These are phyloP conservation scores for Phaetusa simplex DNA, from an alignment of 2,113 vertebrate species.

Conservation along the genomic window DNA sequence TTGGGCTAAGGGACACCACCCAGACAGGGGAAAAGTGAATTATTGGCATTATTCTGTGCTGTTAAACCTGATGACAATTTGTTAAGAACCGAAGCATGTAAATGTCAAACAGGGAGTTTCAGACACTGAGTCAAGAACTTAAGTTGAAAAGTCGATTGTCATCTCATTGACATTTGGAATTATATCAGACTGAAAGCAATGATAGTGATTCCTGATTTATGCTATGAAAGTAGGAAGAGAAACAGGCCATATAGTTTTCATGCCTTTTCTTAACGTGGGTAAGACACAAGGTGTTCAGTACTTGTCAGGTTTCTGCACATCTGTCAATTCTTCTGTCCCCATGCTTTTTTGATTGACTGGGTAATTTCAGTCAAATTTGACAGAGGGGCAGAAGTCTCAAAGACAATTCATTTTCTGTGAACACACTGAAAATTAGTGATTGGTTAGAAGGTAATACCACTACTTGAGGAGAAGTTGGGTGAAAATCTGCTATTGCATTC, in stretches of 20 bases:
- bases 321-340: background rate
- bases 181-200: background rate
- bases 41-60: background rate
- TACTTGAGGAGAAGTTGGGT: background rate
- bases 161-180: background rate
- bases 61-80: background rate
- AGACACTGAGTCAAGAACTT: background rate
- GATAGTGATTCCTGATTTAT: background rate
- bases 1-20: background rate
- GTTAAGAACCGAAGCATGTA: background rate
- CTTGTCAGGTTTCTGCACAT: background rate
- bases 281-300: background rate
- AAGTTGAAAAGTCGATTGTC: background rate
- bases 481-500: background rate
- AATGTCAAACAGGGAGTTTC: background rate
- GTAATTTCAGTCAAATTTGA: background rate
- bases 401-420: background rate
- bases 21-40: background rate
- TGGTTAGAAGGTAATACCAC: background rate
- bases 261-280: background rate
- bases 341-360: accelerated
- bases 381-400: background rate
- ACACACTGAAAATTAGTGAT: background rate
- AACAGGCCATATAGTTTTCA: background rate
- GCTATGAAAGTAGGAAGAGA: background rate